Evolutionary conservation across 2,113 vertebrate genomes (phyloP).

Genomic region (Salvelinus sp.): DNA sequence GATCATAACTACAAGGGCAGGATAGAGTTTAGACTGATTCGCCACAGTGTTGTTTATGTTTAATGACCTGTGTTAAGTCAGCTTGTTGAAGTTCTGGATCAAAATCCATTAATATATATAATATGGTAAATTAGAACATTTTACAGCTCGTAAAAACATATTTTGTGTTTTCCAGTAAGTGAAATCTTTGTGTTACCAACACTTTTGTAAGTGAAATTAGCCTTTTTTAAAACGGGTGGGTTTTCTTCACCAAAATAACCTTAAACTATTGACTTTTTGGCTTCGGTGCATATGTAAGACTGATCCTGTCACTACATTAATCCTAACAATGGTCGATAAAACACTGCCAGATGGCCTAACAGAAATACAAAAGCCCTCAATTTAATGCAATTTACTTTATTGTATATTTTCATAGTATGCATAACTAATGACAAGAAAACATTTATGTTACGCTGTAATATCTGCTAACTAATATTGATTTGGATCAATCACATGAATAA

Average conservation of each 20-base stretch:
- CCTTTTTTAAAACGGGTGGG: background rate
- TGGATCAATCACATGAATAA: background rate
- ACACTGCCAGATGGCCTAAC: background rate
- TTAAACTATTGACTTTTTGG: background rate
- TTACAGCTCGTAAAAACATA: background rate
- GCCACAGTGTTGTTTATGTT: background rate
- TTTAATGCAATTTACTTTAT: background rate
- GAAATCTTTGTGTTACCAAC: background rate
- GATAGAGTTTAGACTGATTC: background rate
- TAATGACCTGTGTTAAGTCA: background rate
- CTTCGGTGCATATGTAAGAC: background rate
- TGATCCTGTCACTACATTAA: background rate
- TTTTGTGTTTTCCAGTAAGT: background rate
- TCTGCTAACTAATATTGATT: background rate
- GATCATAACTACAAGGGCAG: too few species aligned
- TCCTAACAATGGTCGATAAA: background rate
- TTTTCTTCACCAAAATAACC: background rate
- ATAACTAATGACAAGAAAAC: background rate
- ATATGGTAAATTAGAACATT: conserved; percentile 5
- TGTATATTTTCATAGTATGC: background rate
- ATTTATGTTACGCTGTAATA: background rate
- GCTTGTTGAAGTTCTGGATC: background rate
- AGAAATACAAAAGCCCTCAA: background rate
- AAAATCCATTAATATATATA: background rate
- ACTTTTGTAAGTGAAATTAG: background rate